Conservation (phyloP, 1,140 invertebrate genomes). For the Aphelenchoides besseyi region DNA sequence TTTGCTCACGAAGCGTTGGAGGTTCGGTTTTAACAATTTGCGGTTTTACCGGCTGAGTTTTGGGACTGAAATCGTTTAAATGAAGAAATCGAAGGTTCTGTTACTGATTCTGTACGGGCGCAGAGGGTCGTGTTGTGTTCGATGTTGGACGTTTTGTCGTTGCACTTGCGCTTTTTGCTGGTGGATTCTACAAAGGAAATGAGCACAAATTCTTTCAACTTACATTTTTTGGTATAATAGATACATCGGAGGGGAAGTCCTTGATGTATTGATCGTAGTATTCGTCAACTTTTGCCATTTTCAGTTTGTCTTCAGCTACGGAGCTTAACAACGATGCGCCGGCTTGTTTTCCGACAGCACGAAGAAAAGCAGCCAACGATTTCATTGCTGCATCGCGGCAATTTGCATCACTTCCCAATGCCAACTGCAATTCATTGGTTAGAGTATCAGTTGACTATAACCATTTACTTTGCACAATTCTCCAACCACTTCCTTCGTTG, state of each 20-base stretch:
- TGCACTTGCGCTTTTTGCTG: background rate
- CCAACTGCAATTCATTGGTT: conserved; percentile 32
- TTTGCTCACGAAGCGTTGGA: background rate
- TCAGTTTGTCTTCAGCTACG: conserved; percentile 74
- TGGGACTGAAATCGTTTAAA: background rate
- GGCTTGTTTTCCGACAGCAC: conserved; percentile 86
- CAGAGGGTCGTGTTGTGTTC: background rate
- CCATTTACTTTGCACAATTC: conserved; percentile 68
- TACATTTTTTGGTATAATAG: background rate
- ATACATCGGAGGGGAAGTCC: conserved; percentile 62
- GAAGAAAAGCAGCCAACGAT: conserved; percentile 88
- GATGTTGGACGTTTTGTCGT: background rate
- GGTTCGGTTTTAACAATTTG: background rate
- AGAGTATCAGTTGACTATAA: background rate
- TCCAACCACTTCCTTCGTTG: conserved; percentile 18
- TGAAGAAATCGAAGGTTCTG: too few species aligned
- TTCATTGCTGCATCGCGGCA: conserved; percentile 68
- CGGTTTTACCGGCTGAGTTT: background rate
- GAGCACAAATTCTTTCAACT: background rate
- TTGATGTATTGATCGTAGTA: conserved; percentile 86
- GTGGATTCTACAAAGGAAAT: background rate
- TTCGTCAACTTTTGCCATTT: conserved; percentile 89
- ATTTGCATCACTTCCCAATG: conserved; percentile 54
- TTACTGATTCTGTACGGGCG: background rate
- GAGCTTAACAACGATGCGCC: conserved; percentile 80